Base-by-base conservation (phyloP, 2,797 vertebrate species). In the Menidia menidia region DNA sequence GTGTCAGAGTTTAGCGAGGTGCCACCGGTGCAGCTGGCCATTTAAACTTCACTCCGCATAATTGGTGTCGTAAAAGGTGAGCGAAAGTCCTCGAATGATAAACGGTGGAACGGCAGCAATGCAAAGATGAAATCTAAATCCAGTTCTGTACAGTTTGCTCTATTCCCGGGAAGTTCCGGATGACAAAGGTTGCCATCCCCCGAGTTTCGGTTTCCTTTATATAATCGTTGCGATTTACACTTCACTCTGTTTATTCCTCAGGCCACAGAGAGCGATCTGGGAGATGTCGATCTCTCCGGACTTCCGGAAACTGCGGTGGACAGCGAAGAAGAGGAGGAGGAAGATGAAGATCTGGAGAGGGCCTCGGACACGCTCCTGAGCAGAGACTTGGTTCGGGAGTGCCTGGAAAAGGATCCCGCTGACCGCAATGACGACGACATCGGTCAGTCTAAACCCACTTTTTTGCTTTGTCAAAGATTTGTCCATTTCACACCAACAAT, bases 351-450 rank as follows among this genome's bases (percentile, higher is more conserved):
- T 56, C 94, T 98, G 77, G 98, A 99, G 80, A 92, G 96, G 86
- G 95, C 96, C 44, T 94, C 96, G 0, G 96, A 97, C 86, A 92
- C 96, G 0, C 92, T 99, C 16, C 90, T 97, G 15, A 95, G 95
- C 4, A 90, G 97, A 73, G 98, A 99, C 86, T 89, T 98, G 80
- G 97, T 99, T 66, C 93, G 98, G 67, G 98, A 99, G 84, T 98
- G 97, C 93, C 94, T 99, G 86, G 97, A 99, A 89, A 99, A 98
- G 80, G 96, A 98, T 39, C 96, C 98, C 14, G 95, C 93, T 2
- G 96, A 99, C 84, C 96, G 98, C 89, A 98, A 95, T 2, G 97
- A 99, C 59, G 97, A 98, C 59, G 98, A 99, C 80, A 96, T 99
- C 14, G 98, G 98, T 99, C 85, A 94, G 91, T 90, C 5, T 25